A percentile compares a stretch with the other conserved stretches of the same genome.
These are phyloP conservation scores for Altica lythri DNA, from an alignment of 2,888 invertebrate species.

Conservation along the genomic window DNA sequence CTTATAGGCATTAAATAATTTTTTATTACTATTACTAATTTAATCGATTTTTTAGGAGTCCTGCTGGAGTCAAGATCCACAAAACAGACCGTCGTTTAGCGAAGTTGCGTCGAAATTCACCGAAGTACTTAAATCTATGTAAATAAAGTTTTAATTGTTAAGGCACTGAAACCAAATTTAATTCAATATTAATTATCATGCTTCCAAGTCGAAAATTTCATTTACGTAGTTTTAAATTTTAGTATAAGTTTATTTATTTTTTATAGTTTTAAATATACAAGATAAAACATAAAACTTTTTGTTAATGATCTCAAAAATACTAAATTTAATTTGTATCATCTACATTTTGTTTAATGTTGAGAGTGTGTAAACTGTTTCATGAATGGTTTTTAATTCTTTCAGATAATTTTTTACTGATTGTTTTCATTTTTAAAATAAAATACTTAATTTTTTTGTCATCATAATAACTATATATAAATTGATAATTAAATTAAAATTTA, in stretches of 20 bases:
- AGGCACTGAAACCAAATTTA: slow-evolving; percentile 37
- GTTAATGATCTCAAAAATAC: too few relatives aligned
- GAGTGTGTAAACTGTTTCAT: too few relatives aligned
- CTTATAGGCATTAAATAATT: not conserved
- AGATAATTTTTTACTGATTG: too few relatives aligned
- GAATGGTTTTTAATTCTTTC: too few relatives aligned
- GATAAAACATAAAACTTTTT: too few relatives aligned
- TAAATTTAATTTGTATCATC: too few relatives aligned
- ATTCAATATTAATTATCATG: slow-evolving; percentile 40
- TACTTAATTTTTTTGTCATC: too few relatives aligned
- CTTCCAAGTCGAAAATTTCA: slow-evolving; percentile 44
- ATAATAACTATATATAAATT: too few relatives aligned
- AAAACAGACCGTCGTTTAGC: slow-evolving; percentile 71
- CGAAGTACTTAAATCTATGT: slow-evolving; percentile 58
- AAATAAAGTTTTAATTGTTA: slow-evolving; percentile 39
- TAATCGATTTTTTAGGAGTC: slow-evolving; percentile 46
- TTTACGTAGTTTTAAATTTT: slow-evolving; percentile 14
- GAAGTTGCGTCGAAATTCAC: slow-evolving; percentile 62
- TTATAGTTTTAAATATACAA: slow-evolving; percentile 31
- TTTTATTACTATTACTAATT: not conserved
- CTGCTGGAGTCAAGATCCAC: slow-evolving; percentile 71
- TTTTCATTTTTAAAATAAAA: too few relatives aligned
- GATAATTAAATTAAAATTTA: not conserved
- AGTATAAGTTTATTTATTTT: slow-evolving; percentile 38
- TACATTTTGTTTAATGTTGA: too few relatives aligned